Evolutionary conservation across 1,140 invertebrate species (phyloP).

Genomic region (Archivesica marissinica): DNA sequence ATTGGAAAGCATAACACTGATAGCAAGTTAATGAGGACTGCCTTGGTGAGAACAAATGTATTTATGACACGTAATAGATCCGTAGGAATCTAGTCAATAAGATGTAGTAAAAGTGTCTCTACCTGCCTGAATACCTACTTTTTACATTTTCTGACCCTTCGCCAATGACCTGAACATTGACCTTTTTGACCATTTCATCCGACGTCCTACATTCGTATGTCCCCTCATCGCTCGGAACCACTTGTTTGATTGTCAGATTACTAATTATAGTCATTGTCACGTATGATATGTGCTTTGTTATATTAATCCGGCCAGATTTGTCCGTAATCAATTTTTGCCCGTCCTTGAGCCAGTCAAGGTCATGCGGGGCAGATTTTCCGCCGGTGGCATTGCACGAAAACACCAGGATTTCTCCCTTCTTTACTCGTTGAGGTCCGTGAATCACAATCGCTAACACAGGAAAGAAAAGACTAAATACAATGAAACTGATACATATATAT

Average conservation of each 20-base stretch:
- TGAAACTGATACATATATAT: too few relatives aligned
- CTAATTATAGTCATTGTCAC: conserved; percentile 48
- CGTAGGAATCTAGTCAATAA: neutral
- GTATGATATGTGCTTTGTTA: conserved; percentile 62
- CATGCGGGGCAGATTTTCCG: conserved; percentile 44
- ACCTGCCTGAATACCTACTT: conserved; percentile 53
- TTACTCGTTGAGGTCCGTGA: conserved; percentile 4
- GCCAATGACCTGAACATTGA: conserved; percentile 35
- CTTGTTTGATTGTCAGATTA: conserved; percentile 56
- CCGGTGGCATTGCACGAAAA: conserved; percentile 51
- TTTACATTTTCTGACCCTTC: conserved; percentile 12
- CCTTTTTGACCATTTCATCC: conserved; percentile 23
- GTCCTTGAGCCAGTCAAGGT: conserved; percentile 59
- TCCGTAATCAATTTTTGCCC: conserved; percentile 36
- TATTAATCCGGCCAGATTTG: conserved; percentile 40
- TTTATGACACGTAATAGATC: neutral
- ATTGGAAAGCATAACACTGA: neutral
- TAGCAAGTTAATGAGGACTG: neutral
- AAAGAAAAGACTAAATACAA: too few relatives aligned
- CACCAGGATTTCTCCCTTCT: conserved; percentile 36
- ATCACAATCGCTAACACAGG: conserved; percentile 39
- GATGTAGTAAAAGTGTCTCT: neutral
- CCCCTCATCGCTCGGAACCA: conserved; percentile 9
- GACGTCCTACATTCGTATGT: conserved; percentile 46
- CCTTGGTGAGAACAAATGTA: neutral